phyloP scores from a whole-genome alignment of 2,797 vertebrate genomes.

The Ibycter americanus region DNA sequence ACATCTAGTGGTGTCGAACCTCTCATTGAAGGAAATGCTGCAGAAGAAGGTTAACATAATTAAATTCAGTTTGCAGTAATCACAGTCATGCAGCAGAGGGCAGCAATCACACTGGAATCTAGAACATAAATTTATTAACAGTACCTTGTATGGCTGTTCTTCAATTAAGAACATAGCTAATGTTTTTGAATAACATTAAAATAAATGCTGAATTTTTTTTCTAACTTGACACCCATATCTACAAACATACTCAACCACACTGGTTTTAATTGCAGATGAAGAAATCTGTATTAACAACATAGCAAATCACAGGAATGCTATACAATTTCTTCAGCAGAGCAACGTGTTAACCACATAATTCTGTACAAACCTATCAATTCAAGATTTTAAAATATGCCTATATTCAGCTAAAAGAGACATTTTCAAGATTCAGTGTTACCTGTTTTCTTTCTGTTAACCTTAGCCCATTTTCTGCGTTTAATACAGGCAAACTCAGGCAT shows the following conservation, averaged over 20 bases:
- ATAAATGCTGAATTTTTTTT: not conserved
- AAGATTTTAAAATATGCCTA: not conserved
- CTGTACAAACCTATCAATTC: not conserved
- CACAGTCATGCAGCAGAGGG: slow-evolving; percentile 54
- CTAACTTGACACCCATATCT: not conserved
- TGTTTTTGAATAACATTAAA: not conserved
- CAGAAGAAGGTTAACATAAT: not conserved
- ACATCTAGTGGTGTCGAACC: slow-evolving; percentile 97
- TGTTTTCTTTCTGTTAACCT: not conserved
- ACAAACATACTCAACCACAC: not conserved
- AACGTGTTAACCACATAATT: not conserved
- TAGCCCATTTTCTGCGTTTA: not conserved
- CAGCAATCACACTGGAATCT: slow-evolving; percentile 56
- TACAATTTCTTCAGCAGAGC: not conserved
- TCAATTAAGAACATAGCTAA: not conserved
- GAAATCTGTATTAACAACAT: not conserved
- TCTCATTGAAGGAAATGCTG: slow-evolving; percentile 96
- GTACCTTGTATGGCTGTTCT: not conserved
- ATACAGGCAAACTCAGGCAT: not conserved
- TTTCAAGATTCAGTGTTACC: not conserved
- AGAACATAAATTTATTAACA: not conserved
- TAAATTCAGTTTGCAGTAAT: not conserved
- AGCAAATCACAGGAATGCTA: not conserved
- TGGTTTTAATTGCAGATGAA: not conserved
- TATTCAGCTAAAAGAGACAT: not conserved